Conservation (phyloP, 1,140 invertebrate genomes). For the Watersipora subatra region DNA sequence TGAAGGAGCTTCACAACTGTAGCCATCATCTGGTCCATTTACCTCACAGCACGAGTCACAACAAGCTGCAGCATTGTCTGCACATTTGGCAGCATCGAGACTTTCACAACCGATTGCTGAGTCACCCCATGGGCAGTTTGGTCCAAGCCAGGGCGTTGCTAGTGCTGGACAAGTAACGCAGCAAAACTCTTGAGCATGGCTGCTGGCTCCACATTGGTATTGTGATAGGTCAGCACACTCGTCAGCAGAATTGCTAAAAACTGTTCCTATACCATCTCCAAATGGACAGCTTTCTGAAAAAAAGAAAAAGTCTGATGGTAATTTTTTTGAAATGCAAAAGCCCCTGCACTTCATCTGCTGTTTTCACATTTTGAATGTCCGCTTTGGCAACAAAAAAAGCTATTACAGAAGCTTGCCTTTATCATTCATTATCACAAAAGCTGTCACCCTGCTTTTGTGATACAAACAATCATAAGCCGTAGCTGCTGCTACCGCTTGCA, state of each 20-base stretch:
- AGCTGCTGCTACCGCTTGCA: no score
- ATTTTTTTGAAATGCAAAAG: no score
- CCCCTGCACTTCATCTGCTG: no score
- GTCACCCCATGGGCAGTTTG: neutral
- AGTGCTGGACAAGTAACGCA: neutral
- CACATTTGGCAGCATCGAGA: neutral
- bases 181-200: neutral
- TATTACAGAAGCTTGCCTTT: no score
- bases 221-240: neutral
- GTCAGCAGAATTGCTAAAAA: neutral
- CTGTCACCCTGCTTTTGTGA: no score
- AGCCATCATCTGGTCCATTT: neutral
- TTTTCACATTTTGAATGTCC: no score
- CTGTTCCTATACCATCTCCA: neutral
- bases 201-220: neutral
- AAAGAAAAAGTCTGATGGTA: no score
- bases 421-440: no score
- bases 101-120: neutral
- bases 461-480: no score
- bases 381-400: no score
- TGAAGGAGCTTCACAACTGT: slow-evolving; percentile 1
- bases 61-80: neutral
- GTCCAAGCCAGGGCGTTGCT: neutral
- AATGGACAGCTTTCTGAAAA: neutral
- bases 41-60: neutral